phyloP scores from a whole-genome alignment of 2,888 invertebrate species.

The Scaptomyza caliginosa region DNA sequence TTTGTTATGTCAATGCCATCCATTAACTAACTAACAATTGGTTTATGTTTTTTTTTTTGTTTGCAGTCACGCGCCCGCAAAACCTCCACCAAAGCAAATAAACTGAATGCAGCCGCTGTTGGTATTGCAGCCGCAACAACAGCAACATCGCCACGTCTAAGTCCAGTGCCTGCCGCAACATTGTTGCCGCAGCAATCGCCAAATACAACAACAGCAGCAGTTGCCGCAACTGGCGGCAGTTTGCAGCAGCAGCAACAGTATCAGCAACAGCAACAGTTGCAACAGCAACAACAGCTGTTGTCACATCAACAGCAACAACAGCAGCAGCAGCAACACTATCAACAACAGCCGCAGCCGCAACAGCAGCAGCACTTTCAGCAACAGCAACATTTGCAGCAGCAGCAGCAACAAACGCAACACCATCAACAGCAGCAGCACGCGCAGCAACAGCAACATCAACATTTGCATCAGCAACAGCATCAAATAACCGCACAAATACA shows the following conservation, averaged over 20 bases:
- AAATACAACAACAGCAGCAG: slow-evolving; percentile 77
- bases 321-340: slow-evolving; percentile 62
- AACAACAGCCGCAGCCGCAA: slow-evolving; percentile 62
- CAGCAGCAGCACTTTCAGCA: slow-evolving; percentile 68
- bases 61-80: slow-evolving; percentile 82
- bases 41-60: not conserved
- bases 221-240: slow-evolving; percentile 47
- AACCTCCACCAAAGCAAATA: slow-evolving; percentile 81
- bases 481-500: slow-evolving; percentile 84
- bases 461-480: slow-evolving; percentile 81
- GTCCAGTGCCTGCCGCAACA: slow-evolving; percentile 80
- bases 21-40: slow-evolving; percentile 37
- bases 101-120: slow-evolving; percentile 80
- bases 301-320: slow-evolving; percentile 59
- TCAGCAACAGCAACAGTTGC: slow-evolving; percentile 57
- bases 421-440: slow-evolving; percentile 67
- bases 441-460: slow-evolving; percentile 77
- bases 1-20: slow-evolving; percentile 50
- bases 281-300: slow-evolving; percentile 63
- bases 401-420: slow-evolving; percentile 83
- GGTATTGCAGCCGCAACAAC: slow-evolving; percentile 73
- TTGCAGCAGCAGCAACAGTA: slow-evolving; percentile 56
- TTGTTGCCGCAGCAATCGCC: slow-evolving; percentile 82
- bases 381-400: slow-evolving; percentile 70
- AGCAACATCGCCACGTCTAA: slow-evolving; percentile 81